A percentile compares a stretch with the other conserved stretches of the same genome.
Evolutionary conservation across 2,113 vertebrate genomes (phyloP).

Genomic region (Podiceps cristatus): DNA sequence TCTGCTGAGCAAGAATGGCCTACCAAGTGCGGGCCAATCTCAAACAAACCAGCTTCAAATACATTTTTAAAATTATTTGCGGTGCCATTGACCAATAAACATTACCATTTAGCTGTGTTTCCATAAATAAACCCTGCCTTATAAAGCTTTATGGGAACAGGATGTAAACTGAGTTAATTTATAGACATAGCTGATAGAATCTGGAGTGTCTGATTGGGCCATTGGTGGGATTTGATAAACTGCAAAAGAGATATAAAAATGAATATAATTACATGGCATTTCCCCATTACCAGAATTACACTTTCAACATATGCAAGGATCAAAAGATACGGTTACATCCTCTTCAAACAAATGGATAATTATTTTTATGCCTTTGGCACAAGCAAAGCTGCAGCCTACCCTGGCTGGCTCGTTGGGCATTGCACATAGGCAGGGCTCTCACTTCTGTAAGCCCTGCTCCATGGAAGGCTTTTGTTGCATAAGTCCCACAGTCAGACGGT

Average conservation of each 20-base stretch:
- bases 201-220: fast-evolving
- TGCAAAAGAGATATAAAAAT: background rate
- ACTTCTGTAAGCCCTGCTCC: background rate
- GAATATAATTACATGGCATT: background rate
- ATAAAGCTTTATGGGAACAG: background rate
- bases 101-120: background rate
- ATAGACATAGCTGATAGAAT: background rate
- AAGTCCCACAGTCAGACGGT: too few species aligned
- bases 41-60: background rate
- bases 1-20: background rate
- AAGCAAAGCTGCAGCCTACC: background rate
- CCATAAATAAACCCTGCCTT: background rate
- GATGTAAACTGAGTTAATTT: background rate
- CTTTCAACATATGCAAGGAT: background rate
- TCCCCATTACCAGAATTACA: background rate
- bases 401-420: background rate
- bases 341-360: background rate
- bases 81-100: background rate
- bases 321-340: background rate
- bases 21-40: background rate
- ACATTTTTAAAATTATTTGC: background rate
- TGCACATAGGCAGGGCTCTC: background rate
- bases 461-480: background rate
- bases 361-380: background rate
- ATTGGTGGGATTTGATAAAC: background rate